Evolutionary conservation across 2,888 invertebrate genomes (phyloP).

Genomic region (Cheilosia grossa): DNA sequence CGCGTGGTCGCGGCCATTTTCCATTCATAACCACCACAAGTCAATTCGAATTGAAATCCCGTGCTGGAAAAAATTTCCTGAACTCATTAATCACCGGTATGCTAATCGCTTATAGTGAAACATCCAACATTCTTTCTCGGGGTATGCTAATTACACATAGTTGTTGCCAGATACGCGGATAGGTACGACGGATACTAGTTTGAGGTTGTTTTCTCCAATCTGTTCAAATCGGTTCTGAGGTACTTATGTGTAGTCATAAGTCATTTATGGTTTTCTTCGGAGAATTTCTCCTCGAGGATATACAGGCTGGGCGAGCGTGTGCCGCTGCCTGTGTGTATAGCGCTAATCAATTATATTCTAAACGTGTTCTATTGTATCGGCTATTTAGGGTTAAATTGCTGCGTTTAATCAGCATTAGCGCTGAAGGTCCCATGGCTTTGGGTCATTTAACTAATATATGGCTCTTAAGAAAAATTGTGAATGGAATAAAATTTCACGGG

Average conservation of each 20-base stretch:
- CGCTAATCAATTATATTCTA: slow-evolving; percentile 15
- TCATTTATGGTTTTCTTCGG: slow-evolving; percentile 3
- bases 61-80: slow-evolving; percentile 57
- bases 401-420: slow-evolving; percentile 1
- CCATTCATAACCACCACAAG: background rate
- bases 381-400: slow-evolving; percentile 1
- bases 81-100: slow-evolving; percentile 67
- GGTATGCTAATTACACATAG: slow-evolving; percentile 67
- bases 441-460: too few species aligned
- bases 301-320: slow-evolving; percentile 8
- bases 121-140: slow-evolving; percentile 22
- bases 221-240: background rate
- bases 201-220: slow-evolving; percentile 17
- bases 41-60: slow-evolving; percentile 33
- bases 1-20: background rate
- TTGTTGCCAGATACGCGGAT: slow-evolving; percentile 42
- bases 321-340: background rate
- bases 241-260: slow-evolving; percentile 15
- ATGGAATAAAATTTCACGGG: too few species aligned
- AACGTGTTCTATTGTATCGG: slow-evolving; percentile 5
- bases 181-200: slow-evolving; percentile 24
- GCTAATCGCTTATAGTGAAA: slow-evolving; percentile 65
- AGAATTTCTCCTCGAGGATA: background rate
- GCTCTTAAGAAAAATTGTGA: too few species aligned
- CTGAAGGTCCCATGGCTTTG: too few species aligned